phyloP scores from a whole-genome alignment of 1,140 invertebrate genomes.

The Aphelenchoides fujianensis region DNA sequence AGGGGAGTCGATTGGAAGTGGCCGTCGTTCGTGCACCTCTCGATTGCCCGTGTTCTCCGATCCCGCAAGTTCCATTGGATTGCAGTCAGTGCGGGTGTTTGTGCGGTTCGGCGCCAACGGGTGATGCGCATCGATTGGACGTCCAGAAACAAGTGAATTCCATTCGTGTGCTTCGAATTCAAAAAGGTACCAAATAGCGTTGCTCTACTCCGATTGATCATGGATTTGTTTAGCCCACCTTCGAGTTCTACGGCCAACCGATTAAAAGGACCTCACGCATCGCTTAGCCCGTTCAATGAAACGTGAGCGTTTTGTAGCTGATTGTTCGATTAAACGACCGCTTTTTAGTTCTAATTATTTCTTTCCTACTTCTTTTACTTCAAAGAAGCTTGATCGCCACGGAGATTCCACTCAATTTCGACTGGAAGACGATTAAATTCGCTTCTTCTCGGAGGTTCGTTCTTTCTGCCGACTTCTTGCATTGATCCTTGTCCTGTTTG shows the following conservation, averaged over 20 bases:
- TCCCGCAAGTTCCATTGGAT: neutral
- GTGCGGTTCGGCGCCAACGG: neutral
- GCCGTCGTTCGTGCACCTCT: too few species aligned
- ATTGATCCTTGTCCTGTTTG: neutral
- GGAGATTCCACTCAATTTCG: neutral
- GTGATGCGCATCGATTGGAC: neutral
- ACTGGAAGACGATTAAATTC: neutral
- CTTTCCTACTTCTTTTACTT: neutral
- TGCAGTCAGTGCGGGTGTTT: neutral
- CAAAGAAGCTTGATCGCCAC: neutral
- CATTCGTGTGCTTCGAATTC: too few species aligned
- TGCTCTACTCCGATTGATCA: neutral
- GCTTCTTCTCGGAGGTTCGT: neutral
- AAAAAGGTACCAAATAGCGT: too few species aligned
- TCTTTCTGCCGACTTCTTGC: neutral
- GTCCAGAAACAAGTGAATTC: too few species aligned
- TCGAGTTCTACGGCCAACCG: neutral
- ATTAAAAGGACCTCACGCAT: neutral
- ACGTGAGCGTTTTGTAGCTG: neutral
- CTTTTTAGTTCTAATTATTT: neutral
- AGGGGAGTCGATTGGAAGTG: too few species aligned
- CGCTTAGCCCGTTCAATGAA: neutral
- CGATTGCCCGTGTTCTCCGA: too few species aligned
- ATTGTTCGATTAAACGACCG: neutral
- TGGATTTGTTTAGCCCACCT: neutral